A percentile compares a stretch with the other conserved stretches of the same genome.
phyloP scores from a whole-genome alignment of 2,797 vertebrate genomes.

The Rhodeus uyekii region DNA sequence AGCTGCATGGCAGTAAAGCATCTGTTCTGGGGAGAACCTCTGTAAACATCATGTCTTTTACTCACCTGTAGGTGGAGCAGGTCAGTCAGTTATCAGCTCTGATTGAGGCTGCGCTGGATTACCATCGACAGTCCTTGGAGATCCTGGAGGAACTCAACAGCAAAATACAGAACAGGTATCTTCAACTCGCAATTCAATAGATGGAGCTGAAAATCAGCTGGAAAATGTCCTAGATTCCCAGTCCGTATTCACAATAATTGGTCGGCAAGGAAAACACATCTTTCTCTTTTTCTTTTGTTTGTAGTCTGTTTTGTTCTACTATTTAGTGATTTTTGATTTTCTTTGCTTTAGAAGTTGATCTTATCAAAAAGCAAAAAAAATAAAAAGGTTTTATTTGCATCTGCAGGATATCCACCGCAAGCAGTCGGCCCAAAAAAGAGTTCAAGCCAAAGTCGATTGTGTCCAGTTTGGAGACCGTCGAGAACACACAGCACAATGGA shows the following conservation, averaged over 20 bases:
- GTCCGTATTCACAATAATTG: background rate
- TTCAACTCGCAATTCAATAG: background rate
- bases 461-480: constrained; percentile 73
- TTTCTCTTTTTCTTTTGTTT: background rate
- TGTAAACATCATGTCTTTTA: background rate
- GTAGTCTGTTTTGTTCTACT: background rate
- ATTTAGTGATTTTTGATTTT: background rate
- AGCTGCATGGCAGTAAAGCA: too few species aligned
- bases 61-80: constrained; percentile 84
- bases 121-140: constrained; percentile 84
- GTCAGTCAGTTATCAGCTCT: constrained; percentile 88
- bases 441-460: constrained; percentile 81
- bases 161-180: constrained; percentile 85
- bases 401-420: constrained; percentile 82
- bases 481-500: constrained; percentile 82
- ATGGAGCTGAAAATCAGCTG: background rate
- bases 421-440: constrained; percentile 79
- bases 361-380: background rate
- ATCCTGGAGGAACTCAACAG: constrained; percentile 87
- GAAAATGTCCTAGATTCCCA: background rate
- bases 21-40: background rate
- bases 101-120: constrained; percentile 85
- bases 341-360: background rate
- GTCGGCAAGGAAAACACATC: background rate
- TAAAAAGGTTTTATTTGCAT: background rate